Evolutionary conservation across 2,113 vertebrate genomes (phyloP), one percentile per base, ranked within the genome.

Genomic region (Corydoras maculifer): DNA sequence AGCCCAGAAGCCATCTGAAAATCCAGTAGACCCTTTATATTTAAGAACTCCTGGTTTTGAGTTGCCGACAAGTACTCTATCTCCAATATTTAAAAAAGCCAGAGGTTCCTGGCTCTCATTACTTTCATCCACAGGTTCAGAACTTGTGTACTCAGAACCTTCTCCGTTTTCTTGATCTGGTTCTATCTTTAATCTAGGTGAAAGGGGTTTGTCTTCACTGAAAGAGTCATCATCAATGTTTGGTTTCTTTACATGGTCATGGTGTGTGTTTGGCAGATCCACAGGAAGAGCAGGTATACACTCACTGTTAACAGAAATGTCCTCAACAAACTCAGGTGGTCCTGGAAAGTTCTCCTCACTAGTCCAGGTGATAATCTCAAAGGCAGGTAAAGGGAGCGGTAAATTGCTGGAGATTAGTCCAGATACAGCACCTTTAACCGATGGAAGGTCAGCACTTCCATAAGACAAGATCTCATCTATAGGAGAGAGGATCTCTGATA

Each of bases 381-480:
- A 82, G 63, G 84, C 78, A 70, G 79, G 81, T 0, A 68, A 78
- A 25, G 82, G 73, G 69, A 72, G 82, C 48, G 64, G 77, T 13
- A 71, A 74, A n/a, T 50, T 60, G 57, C 54, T 68, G 29, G 65
- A 60, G 15, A 30, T 61, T 35, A 50, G 43, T 18, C 62, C 70
- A 60, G 48, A 50, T 15, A 53, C 65, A 12, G 48, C 84, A 62
- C 74, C 75, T 75, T 64, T 78, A 10, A 62, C 72, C 48, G 83
- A 81, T 2, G 70, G 79, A 59, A 90, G 81, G 66, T 87, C 82
- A 10, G 84, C 81, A 65, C 87, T 90, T 84, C 86, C 75, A 4
- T 81, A 90, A 15, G 89, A 88, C 65, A 90, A 79, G 62, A 84
- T 82, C 65, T 90, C 85, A 31, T 90, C 89, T 48, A 85, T 67